A percentile compares a stretch with the other conserved stretches of the same genome.
These are phyloP conservation scores for Pangasianodon hypophthalmus DNA, from an alignment of 2,113 vertebrate genomes.

Conservation along the genomic window DNA sequence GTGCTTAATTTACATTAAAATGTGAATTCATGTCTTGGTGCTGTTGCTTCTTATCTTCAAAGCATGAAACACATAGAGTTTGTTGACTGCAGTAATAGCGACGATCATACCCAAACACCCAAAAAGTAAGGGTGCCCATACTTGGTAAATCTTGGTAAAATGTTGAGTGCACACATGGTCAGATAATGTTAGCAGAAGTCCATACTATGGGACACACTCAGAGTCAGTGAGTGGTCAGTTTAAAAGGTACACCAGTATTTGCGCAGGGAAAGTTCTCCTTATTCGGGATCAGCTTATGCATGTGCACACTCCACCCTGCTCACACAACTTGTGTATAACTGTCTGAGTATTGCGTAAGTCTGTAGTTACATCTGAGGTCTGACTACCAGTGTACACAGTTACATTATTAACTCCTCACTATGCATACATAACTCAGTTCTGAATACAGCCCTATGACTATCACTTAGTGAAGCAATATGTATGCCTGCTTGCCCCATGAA, in stretches of 20 bases:
- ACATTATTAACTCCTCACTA: not conserved
- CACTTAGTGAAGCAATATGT: not conserved
- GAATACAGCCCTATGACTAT: not conserved
- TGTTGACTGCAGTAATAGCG: not conserved
- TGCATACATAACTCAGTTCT: not conserved
- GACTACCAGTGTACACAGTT: not conserved
- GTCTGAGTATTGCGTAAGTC: not conserved
- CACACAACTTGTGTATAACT: not conserved
- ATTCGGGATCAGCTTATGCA: not conserved
- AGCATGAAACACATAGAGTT: not conserved
- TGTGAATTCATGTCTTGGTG: not conserved
- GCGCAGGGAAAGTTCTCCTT: not conserved
- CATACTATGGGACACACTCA: not conserved
- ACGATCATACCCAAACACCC: not conserved
- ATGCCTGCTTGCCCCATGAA: not conserved
- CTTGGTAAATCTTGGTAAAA: not conserved
- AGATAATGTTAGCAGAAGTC: not conserved
- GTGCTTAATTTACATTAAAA: not conserved
- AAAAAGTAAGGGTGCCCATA: not conserved
- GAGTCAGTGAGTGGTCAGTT: not conserved
- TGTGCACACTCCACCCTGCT: not conserved
- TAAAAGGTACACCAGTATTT: not conserved
- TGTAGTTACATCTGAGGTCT: not conserved
- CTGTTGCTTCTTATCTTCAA: not conserved
- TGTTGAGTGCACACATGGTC: not conserved